Evolutionary conservation across 2,113 vertebrate genomes (phyloP).

Genomic region (Carollia perspicillata): DNA sequence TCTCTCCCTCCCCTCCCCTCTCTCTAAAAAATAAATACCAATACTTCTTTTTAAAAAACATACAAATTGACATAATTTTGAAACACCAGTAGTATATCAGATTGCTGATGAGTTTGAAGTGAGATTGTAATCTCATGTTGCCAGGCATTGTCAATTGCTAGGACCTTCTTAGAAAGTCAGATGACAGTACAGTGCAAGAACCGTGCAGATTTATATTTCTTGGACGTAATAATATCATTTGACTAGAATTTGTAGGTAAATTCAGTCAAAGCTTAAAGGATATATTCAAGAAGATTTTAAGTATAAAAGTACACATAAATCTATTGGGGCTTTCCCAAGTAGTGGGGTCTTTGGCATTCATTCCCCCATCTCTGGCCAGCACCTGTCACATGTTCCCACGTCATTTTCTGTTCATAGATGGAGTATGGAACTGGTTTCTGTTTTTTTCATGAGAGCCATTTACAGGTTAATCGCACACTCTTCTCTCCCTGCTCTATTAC

Average conservation of each 20-base stretch:
- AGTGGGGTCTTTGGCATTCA: neutral
- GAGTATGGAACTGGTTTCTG: neutral
- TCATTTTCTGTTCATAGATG: neutral
- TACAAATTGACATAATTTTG: neutral
- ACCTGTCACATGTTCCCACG: neutral
- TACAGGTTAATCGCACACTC: neutral
- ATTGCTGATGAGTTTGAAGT: neutral
- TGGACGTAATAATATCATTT: neutral
- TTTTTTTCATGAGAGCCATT: neutral
- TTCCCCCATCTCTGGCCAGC: neutral
- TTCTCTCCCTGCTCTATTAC: neutral
- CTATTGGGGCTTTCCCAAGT: neutral
- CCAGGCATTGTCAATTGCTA: neutral
- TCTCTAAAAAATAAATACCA: no score
- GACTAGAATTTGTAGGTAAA: neutral
- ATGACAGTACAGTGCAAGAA: neutral
- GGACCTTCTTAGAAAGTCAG: neutral
- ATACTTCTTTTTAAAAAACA: no score
- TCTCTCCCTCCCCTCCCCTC: no score
- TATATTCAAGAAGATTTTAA: neutral
- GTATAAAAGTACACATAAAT: neutral
- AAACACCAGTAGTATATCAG: neutral
- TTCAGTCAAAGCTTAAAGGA: neutral
- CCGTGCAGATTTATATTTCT: neutral
- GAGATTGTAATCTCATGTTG: neutral